phyloP scores from a whole-genome alignment of 2,113 vertebrate genomes.

The Phalacrocorax pelagicus region DNA sequence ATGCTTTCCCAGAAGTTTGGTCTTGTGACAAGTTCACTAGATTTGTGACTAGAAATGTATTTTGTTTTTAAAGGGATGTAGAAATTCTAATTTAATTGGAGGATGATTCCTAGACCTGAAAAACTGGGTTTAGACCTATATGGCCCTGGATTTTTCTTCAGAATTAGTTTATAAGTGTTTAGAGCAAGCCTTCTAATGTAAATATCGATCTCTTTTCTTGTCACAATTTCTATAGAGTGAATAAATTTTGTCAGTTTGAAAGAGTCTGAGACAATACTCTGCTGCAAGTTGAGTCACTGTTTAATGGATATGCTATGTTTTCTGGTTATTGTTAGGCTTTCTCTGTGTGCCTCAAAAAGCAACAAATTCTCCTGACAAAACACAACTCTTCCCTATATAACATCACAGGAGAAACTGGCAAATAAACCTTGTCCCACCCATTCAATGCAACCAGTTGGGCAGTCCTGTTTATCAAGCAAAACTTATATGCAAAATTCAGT shows the following conservation, averaged over 20 bases:
- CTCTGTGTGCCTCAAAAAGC: background rate
- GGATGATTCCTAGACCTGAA: background rate
- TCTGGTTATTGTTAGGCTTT: background rate
- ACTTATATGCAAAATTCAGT: background rate
- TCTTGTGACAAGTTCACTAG: background rate
- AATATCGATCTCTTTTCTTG: background rate
- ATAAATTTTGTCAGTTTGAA: background rate
- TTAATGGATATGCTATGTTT: background rate
- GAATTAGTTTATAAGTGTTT: background rate
- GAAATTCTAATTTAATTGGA: background rate
- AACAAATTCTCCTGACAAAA: background rate
- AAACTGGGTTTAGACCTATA: background rate
- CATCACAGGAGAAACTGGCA: background rate
- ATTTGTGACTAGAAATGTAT: background rate
- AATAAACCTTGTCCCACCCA: background rate
- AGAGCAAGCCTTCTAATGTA: background rate
- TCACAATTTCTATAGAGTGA: background rate
- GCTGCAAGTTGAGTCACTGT: background rate
- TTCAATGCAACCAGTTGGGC: background rate
- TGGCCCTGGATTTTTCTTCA: background rate
- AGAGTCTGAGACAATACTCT: background rate
- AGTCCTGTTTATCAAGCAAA: background rate
- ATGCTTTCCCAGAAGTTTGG: background rate
- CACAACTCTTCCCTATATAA: background rate
- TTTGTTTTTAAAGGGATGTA: background rate